A percentile compares a stretch with the other conserved stretches of the same genome.
Conservation (phyloP, 2,113 vertebrate genomes). For the Climacteris rufus region DNA sequence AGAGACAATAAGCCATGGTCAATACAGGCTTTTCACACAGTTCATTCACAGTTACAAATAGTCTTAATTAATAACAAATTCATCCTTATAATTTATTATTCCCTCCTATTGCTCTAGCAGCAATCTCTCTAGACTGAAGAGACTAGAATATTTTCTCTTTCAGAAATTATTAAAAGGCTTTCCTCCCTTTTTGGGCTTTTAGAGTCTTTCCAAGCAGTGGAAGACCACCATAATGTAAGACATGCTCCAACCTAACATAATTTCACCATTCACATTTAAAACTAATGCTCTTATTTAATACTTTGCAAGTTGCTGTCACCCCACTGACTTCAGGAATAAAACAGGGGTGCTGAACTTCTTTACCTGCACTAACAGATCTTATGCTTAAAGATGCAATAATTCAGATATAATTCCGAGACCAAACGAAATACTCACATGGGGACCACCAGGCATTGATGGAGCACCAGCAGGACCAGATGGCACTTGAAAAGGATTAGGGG, state of each 20-base stretch:
- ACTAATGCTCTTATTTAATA: neutral
- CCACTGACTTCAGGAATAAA: neutral
- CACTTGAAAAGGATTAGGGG: slow-evolving; percentile 76
- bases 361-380: neutral
- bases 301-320: neutral
- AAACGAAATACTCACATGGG: slow-evolving; percentile 71
- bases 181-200: neutral
- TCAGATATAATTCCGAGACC: neutral
- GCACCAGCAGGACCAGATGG: slow-evolving; percentile 76
- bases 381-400: accelerated
- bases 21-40: neutral
- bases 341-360: neutral
- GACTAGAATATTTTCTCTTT: neutral
- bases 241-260: neutral
- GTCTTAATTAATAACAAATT: neutral
- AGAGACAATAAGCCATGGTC: slow-evolving; percentile 55
- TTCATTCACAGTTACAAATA: neutral
- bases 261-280: too few species aligned
- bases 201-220: neutral
- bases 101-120: neutral
- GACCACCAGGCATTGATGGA: slow-evolving; percentile 74
- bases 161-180: neutral
- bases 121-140: neutral
- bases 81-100: neutral
- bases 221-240: neutral